phyloP scores from a whole-genome alignment of 2,113 vertebrate species.

The Nesospiza acunhae region DNA sequence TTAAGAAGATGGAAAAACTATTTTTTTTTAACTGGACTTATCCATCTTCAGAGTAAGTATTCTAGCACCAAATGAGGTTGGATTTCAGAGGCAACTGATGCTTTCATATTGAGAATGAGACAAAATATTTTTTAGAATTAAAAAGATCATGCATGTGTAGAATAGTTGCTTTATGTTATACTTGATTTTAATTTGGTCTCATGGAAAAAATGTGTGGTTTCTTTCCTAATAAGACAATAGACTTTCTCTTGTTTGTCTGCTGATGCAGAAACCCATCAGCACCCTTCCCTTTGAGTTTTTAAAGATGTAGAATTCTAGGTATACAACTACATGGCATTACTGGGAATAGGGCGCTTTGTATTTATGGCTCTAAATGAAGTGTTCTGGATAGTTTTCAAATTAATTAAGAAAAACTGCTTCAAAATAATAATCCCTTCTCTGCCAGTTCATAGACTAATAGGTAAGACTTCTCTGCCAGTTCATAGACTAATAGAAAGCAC shows the following conservation, averaged over 20 bases:
- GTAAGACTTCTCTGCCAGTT: neutral
- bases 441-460: neutral
- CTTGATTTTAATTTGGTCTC: neutral
- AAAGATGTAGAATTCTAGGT: neutral
- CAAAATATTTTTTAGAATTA: neutral
- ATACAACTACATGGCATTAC: neutral
- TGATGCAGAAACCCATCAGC: neutral
- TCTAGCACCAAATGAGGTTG: neutral
- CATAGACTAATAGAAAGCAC: neutral
- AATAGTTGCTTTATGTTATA: neutral
- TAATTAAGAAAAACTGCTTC: conserved; percentile 9
- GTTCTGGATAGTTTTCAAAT: neutral
- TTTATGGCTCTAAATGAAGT: neutral
- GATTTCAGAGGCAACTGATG: neutral
- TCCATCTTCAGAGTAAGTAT: neutral
- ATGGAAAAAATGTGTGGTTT: neutral
- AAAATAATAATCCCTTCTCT: neutral
- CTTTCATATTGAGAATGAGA: neutral
- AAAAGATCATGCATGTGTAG: neutral
- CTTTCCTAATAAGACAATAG: neutral
- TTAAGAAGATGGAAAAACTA: neutral
- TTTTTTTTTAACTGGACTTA: neutral
- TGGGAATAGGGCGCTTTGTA: neutral
- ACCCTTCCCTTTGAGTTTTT: neutral
- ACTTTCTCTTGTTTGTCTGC: neutral